phyloP scores from a whole-genome alignment of 2,888 invertebrate species.

The Aleiodes alternator region DNA sequence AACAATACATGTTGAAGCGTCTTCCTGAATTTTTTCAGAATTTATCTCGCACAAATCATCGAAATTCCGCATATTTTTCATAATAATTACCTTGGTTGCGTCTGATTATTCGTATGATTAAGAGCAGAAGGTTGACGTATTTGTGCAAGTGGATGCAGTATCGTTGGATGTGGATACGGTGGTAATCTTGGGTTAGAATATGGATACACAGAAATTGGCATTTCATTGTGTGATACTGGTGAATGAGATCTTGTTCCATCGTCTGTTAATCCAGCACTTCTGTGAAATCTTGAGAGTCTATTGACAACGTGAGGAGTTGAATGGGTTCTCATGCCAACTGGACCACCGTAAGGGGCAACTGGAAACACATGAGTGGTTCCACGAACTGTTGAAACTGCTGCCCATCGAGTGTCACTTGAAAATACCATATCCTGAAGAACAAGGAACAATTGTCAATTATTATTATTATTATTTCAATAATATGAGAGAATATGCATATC shows the following conservation, averaged over 20 bases:
- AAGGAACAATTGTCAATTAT: not conserved
- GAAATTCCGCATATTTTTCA: too few relatives aligned
- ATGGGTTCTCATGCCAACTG: conserved; percentile 94
- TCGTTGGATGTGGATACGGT: conserved; percentile 91
- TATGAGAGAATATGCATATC: too few relatives aligned
- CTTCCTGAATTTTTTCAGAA: too few relatives aligned
- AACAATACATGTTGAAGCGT: too few relatives aligned
- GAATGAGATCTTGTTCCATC: conserved; percentile 84
- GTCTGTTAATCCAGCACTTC: conserved; percentile 92
- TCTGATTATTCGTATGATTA: conserved; percentile 68
- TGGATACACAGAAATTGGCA: conserved; percentile 76
- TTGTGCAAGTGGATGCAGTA: conserved; percentile 89
- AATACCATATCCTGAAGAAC: conserved; percentile 88
- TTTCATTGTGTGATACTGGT: conserved; percentile 78
- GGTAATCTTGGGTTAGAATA: conserved; percentile 93
- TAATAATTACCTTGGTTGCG: conserved; percentile 66
- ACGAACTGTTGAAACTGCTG: conserved; percentile 94
- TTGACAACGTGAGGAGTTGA: conserved; percentile 96
- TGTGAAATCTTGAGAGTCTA: conserved; percentile 94
- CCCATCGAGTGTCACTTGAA: conserved; percentile 96
- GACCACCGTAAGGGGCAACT: conserved; percentile 96
- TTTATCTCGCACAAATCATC: too few relatives aligned
- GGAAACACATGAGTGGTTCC: conserved; percentile 99
- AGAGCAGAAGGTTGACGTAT: conserved; percentile 82
- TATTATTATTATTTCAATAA: too few relatives aligned